Evolutionary conservation across 64 coral and sea anemone genomes (phyloP), one percentile per base, ranked within the genome.

Genomic region (Porites lutea): DNA sequence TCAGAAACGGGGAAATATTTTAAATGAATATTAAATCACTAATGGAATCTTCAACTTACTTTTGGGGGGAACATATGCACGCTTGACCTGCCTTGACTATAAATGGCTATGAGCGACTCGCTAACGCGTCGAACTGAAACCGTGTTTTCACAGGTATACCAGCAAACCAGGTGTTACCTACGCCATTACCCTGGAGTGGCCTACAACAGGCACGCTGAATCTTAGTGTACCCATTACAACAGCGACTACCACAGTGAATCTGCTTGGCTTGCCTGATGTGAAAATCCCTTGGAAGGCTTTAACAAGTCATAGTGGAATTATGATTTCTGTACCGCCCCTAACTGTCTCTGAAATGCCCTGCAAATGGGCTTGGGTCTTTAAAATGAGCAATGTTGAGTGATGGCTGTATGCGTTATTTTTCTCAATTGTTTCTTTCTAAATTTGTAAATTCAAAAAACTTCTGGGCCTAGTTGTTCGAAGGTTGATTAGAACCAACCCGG

Each of bases 321-420:
- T 59, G 20, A 75, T 88, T n/a, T n/a, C 14, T 6, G 16, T 88
- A 48, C 71, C 86, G 21, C 22, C 50, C 2, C 52, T 88, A 15
- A 1, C 69, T 64, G 52, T 58, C 6, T 16, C 18, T 44, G 73
- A 88, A 6, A 20, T 88, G 70, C 86, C 86, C 15, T 74, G 69
- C 22, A 21, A 60, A 27, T 88, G 86, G 86, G 86, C 86, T 27
- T 88, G 86, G 86, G 86, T 88, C 6, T 88, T 88, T 77, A 88
- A 21, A 88, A 84, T 84, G 81, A 69, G 19, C 13, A 9, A 65
- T 69, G 63, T 84, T 0, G 13, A 82, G 7, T 82, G 71, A 73
- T 12, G 12, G 54, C 7, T 9, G 54, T 57, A 4, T 6, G 54
- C 54, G 54, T 57, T 57, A 57, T 7, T 57, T 57, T 57, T 57